Percentiles rank a stretch among this genome's conserved stretches.
These are phyloP conservation scores for Tachina fera DNA, from an alignment of 2,888 invertebrate genomes.

Conservation along the genomic window DNA sequence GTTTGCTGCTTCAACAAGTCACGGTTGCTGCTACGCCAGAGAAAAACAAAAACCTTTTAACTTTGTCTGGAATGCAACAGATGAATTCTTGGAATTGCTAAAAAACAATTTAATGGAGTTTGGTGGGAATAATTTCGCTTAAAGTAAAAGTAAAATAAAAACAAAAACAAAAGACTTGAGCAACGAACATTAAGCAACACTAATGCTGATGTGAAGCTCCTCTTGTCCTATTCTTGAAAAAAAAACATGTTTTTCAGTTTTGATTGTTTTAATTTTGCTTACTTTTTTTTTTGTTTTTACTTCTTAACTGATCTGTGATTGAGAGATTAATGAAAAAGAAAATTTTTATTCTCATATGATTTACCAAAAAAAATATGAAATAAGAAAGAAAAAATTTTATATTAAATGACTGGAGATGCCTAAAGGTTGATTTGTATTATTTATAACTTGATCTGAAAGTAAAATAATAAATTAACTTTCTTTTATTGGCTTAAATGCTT, in stretches of 20 bases:
- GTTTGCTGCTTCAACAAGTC: slow-evolving; percentile 69
- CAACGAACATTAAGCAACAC: slow-evolving; percentile 14
- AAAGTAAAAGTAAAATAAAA: slow-evolving; percentile 62
- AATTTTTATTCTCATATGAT: slow-evolving; percentile 34
- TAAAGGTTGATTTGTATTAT: slow-evolving; percentile 41
- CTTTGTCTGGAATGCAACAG: slow-evolving; percentile 41
- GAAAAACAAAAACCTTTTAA: too few relatives aligned
- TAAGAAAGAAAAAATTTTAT: not conserved
- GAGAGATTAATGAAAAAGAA: slow-evolving; percentile 52
- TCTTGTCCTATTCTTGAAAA: slow-evolving; percentile 31
- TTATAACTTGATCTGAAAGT: slow-evolving; percentile 41
- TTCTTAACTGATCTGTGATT: slow-evolving; percentile 43
- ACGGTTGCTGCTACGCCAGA: slow-evolving; percentile 50
- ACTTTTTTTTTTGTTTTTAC: slow-evolving; percentile 38
- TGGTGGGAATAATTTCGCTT: slow-evolving; percentile 65
- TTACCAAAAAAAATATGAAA: not conserved
- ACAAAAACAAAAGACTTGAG: slow-evolving; percentile 51
- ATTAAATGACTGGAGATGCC: slow-evolving; percentile 16
- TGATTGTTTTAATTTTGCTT: slow-evolving; percentile 51
- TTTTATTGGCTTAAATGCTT: slow-evolving; percentile 32
- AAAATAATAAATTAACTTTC: slow-evolving; percentile 56
- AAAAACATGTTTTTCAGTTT: slow-evolving; percentile 45
- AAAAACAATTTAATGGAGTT: slow-evolving; percentile 26
- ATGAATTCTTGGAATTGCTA: slow-evolving; percentile 63
- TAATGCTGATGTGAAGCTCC: not conserved